Conservation (phyloP, 2,888 invertebrate species). For the Drosophila histrio region DNA sequence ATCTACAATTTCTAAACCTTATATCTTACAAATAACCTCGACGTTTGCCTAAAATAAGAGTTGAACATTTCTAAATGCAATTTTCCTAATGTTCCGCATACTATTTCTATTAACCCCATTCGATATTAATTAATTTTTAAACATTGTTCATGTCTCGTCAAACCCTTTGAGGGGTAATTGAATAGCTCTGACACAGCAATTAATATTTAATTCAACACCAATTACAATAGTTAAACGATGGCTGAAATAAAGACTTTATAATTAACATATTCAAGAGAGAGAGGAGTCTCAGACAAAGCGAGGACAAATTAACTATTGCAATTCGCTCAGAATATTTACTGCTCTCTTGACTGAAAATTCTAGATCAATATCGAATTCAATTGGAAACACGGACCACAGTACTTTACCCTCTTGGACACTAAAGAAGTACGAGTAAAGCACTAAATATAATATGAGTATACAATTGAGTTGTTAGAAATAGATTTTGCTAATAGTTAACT, state of each 20-base stretch:
- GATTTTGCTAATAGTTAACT: background rate
- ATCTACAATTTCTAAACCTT: too few species aligned
- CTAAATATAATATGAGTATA: background rate
- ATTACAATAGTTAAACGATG: background rate
- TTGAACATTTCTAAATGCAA: background rate
- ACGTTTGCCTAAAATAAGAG: too few species aligned
- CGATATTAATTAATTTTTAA: background rate
- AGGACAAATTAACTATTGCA: too few species aligned
- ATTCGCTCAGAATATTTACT: too few species aligned
- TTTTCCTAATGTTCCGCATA: background rate
- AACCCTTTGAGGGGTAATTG: background rate
- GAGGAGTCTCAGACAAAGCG: background rate
- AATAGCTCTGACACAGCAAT: background rate
- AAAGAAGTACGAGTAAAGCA: too few species aligned
- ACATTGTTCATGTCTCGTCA: background rate
- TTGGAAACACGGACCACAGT: background rate
- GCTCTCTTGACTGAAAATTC: too few species aligned
- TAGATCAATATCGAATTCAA: background rate
- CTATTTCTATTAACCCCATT: background rate
- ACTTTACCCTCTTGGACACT: background rate
- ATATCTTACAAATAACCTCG: too few species aligned
- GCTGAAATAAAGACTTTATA: background rate
- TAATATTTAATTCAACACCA: background rate
- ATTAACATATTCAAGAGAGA: background rate
- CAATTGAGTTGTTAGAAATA: background rate